Conservation (phyloP, 2,113 vertebrate genomes). For the Orientallactaga bullata region DNA sequence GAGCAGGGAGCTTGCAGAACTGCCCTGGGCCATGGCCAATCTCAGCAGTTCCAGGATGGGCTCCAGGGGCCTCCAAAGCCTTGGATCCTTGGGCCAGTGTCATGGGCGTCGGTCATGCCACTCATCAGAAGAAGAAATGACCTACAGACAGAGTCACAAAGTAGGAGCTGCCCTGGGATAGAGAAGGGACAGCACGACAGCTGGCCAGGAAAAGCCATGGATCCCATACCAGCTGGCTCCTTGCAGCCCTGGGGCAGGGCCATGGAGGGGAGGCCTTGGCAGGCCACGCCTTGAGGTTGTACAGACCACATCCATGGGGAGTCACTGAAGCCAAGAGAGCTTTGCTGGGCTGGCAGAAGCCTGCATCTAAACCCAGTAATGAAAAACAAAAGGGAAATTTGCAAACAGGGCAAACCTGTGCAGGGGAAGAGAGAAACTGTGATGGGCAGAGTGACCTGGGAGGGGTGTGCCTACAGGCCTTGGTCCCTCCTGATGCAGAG, state of each 20-base stretch:
- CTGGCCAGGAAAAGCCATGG: background rate
- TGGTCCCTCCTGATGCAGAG: background rate
- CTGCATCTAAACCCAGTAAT: background rate
- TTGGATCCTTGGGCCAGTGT: background rate
- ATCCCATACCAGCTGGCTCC: background rate
- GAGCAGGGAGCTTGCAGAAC: no score
- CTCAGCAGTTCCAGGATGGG: background rate
- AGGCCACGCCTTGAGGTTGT: background rate
- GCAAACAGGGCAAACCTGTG: background rate
- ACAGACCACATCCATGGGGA: background rate
- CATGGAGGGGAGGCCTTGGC: background rate
- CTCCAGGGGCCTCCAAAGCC: background rate
- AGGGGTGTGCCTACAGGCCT: background rate
- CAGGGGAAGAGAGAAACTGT: background rate
- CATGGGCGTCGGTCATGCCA: rapidly evolving
- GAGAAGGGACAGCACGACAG: background rate
- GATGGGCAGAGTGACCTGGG: background rate
- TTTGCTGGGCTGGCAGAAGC: conserved; percentile 50
- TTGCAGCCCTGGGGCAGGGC: background rate
- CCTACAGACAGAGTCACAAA: background rate
- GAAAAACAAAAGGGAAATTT: background rate
- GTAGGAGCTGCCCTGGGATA: background rate
- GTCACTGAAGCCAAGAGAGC: conserved; percentile 31
- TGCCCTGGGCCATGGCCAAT: rapidly evolving
- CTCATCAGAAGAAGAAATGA: background rate